A percentile compares a stretch with the other conserved stretches of the same genome.
Conservation (phyloP, 2,797 vertebrate species). For the Trachurus trachurus region DNA sequence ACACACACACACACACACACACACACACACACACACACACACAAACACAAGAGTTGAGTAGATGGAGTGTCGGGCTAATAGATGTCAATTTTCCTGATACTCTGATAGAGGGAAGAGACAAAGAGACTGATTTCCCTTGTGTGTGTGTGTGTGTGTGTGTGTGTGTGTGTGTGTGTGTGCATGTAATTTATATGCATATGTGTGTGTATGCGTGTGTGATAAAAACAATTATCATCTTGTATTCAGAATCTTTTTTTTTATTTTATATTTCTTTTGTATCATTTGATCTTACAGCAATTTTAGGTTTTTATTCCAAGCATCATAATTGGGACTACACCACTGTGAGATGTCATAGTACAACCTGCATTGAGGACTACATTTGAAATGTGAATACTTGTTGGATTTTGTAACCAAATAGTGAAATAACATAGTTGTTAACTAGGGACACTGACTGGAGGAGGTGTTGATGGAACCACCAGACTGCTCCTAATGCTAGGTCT, state of each 20-base stretch:
- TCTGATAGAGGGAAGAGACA: slow-evolving; percentile 59
- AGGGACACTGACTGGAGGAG: too few relatives aligned
- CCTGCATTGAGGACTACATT: too few relatives aligned
- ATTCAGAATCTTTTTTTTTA: background rate
- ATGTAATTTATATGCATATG: background rate
- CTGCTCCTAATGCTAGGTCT: too few relatives aligned
- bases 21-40: slow-evolving; percentile 25
- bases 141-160: slow-evolving; percentile 12
- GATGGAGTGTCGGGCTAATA: slow-evolving; percentile 67
- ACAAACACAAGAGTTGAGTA: slow-evolving; percentile 40
- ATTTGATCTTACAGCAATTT: background rate
- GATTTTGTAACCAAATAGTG: too few relatives aligned
- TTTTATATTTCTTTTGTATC: too few relatives aligned
- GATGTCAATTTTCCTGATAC: slow-evolving; percentile 74
- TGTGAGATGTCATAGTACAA: background rate
- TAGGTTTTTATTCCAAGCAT: background rate
- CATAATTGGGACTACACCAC: background rate
- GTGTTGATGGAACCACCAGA: too few relatives aligned
- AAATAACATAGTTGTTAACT: too few relatives aligned
- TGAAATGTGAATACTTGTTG: too few relatives aligned
- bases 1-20: slow-evolving; percentile 9
- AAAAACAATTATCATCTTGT: background rate
- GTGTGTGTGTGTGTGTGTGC: slow-evolving; percentile 15
- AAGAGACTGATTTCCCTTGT: slow-evolving; percentile 72
- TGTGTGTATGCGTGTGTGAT: slow-evolving; percentile 18